phyloP scores from a whole-genome alignment of 2,888 invertebrate species.

The Ormyrus labotus region DNA sequence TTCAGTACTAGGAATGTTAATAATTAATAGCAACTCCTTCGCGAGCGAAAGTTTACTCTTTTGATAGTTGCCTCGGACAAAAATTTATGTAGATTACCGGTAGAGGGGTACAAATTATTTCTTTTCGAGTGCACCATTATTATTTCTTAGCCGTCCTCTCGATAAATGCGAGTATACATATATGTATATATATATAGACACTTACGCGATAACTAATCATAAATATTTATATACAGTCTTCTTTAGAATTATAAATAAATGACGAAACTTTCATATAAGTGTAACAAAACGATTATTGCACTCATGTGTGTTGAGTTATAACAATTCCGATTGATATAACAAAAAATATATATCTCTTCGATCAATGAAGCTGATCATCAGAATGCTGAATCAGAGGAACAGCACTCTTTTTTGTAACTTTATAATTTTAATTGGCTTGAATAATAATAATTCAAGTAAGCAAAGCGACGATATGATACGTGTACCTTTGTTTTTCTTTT shows the following conservation, averaged over 20 bases:
- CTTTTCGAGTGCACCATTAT: slow-evolving; percentile 54
- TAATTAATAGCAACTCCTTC: slow-evolving; percentile 42
- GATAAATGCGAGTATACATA: slow-evolving; percentile 63
- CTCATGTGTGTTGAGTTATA: slow-evolving; percentile 44
- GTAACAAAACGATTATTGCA: slow-evolving; percentile 56
- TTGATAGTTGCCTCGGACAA: slow-evolving; percentile 29
- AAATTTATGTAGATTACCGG: slow-evolving; percentile 19
- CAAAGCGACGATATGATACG: slow-evolving; percentile 56
- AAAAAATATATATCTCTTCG: slow-evolving; percentile 42
- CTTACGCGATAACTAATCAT: slow-evolving; percentile 59
- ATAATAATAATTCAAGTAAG: slow-evolving; percentile 49
- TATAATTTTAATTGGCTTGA: slow-evolving; percentile 38
- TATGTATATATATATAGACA: slow-evolving; percentile 56
- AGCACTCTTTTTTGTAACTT: slow-evolving; percentile 21
- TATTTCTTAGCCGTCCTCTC: slow-evolving; percentile 59
- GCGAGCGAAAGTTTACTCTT: slow-evolving; percentile 31
- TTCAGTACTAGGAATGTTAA: slow-evolving; percentile 56
- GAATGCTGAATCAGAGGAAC: slow-evolving; percentile 32
- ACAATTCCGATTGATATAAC: slow-evolving; percentile 49
- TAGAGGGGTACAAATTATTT: slow-evolving; percentile 41
- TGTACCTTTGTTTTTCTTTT: slow-evolving; percentile 39
- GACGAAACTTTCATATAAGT: slow-evolving; percentile 48
- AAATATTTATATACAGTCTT: slow-evolving; percentile 57
- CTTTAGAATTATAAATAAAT: slow-evolving; percentile 56
- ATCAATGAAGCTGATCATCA: slow-evolving; percentile 32